Conservation (phyloP, 2,888 invertebrate genomes). For the Drosophila pegasa region DNA sequence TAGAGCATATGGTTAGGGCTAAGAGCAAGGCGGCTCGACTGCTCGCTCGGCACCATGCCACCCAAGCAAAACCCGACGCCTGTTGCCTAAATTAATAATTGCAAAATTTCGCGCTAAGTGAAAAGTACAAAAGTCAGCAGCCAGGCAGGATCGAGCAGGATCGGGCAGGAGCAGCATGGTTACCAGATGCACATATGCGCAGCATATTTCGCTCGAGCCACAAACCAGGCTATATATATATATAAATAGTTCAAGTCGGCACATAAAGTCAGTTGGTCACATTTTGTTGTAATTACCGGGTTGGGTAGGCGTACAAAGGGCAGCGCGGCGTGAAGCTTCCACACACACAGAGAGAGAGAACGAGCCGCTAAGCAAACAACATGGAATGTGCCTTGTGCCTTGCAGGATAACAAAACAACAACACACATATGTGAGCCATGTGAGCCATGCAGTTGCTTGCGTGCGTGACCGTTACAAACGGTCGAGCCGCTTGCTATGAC, state of each 20-base stretch:
- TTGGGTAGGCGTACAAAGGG: conserved; percentile 45
- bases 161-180: conserved; percentile 9
- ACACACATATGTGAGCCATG: conserved; percentile 60
- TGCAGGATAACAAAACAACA: conserved; percentile 32
- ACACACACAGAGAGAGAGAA: conserved; percentile 18
- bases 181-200: conserved; percentile 54
- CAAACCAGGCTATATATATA: conserved; percentile 15
- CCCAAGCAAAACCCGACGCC: conserved; percentile 36
- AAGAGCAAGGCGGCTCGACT: not conserved
- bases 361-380: conserved; percentile 44
- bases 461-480: conserved; percentile 75
- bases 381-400: not conserved
- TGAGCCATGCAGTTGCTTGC: conserved; percentile 58
- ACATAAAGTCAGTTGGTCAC: conserved; percentile 66
- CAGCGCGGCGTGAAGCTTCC: conserved; percentile 68
- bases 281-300: conserved; percentile 50
- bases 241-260: conserved; percentile 11
- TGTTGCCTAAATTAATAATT: conserved; percentile 73
- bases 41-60: conserved; percentile 10
- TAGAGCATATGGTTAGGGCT: conserved; percentile 52
- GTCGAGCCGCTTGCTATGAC: conserved; percentile 31
- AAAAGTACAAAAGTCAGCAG: conserved; percentile 28
- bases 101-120: conserved; percentile 66
- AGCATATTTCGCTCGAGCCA: conserved; percentile 51
- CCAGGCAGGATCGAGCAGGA: conserved; percentile 18